phyloP scores from a whole-genome alignment of 2,113 vertebrate genomes.

The Noturus placidus region DNA sequence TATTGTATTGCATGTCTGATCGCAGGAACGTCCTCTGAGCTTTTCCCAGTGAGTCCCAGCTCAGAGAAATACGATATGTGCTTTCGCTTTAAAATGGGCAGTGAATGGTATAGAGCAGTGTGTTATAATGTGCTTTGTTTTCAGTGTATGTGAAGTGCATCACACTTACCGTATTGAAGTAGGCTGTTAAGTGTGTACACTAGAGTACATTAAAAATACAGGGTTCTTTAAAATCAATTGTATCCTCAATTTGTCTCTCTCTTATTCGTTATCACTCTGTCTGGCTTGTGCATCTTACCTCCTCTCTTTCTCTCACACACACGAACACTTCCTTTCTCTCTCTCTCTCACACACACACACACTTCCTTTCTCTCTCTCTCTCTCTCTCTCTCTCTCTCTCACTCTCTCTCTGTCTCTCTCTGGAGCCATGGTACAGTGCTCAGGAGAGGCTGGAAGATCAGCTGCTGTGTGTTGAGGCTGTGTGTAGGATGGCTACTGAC shows the following conservation, averaged over 20 bases:
- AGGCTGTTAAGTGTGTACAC: not conserved
- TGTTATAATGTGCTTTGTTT: slow-evolving; percentile 13
- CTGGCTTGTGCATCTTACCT: not conserved
- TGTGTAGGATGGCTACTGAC: slow-evolving; percentile 74
- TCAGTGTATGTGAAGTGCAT: slow-evolving; percentile 3
- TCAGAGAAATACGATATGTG: slow-evolving; percentile 1
- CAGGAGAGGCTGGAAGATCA: slow-evolving; percentile 56
- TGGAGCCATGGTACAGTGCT: slow-evolving; percentile 32
- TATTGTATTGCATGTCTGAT: not conserved
- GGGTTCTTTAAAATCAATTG: not conserved
- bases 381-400: not conserved
- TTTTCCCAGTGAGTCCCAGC: not conserved
- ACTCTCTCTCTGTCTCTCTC: not conserved
- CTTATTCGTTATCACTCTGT: not conserved
- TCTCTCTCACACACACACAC: not conserved
- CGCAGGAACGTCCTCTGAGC: not conserved
- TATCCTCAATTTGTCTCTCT: not conserved
- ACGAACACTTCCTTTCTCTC: not conserved
- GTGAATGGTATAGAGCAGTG: not conserved
- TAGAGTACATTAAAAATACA: slow-evolving; percentile 14
- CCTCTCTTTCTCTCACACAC: not conserved
- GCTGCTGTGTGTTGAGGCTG: slow-evolving; percentile 61
- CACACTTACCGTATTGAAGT: not conserved
- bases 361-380: not conserved
- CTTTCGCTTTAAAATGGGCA: slow-evolving; percentile 7